phyloP scores from a whole-genome alignment of 2,113 vertebrate species.

The Andinoacara biseriatus region DNA sequence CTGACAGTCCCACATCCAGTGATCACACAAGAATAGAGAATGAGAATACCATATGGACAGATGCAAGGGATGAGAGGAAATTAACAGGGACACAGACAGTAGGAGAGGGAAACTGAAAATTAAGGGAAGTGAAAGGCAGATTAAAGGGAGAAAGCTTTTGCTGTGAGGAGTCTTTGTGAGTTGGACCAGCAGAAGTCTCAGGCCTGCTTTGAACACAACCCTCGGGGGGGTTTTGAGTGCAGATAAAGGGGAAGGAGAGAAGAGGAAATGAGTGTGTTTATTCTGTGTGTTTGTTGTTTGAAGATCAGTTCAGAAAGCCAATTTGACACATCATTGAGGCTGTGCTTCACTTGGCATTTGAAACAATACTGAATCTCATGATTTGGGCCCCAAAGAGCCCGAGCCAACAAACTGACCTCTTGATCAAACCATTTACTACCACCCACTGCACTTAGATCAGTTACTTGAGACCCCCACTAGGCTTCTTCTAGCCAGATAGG shows the following conservation, averaged over 20 bases:
- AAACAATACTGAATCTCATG: slow-evolving; percentile 35
- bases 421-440: slow-evolving; percentile 56
- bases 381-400: neutral
- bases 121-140: slow-evolving; percentile 22
- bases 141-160: neutral
- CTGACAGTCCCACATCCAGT: slow-evolving; percentile 9
- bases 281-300: slow-evolving; percentile 49
- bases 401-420: slow-evolving; percentile 35
- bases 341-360: slow-evolving; percentile 46
- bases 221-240: slow-evolving; percentile 28
- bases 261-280: slow-evolving; percentile 22
- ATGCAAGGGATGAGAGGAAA: slow-evolving; percentile 30
- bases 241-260: slow-evolving; percentile 39
- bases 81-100: slow-evolving; percentile 13
- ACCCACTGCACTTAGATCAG: slow-evolving; percentile 65
- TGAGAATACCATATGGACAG: slow-evolving; percentile 46
- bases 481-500: slow-evolving; percentile 43
- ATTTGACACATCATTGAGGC: slow-evolving; percentile 35
- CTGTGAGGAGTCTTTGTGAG: slow-evolving; percentile 43
- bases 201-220: slow-evolving; percentile 32
- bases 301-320: slow-evolving; percentile 47
- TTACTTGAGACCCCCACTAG: slow-evolving; percentile 58
- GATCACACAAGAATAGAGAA: slow-evolving; percentile 24
- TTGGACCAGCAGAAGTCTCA: neutral
- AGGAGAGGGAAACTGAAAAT: slow-evolving; percentile 33